Evolutionary conservation across 2,113 vertebrate species (phyloP).

Genomic region (Trematomus loennbergii): DNA sequence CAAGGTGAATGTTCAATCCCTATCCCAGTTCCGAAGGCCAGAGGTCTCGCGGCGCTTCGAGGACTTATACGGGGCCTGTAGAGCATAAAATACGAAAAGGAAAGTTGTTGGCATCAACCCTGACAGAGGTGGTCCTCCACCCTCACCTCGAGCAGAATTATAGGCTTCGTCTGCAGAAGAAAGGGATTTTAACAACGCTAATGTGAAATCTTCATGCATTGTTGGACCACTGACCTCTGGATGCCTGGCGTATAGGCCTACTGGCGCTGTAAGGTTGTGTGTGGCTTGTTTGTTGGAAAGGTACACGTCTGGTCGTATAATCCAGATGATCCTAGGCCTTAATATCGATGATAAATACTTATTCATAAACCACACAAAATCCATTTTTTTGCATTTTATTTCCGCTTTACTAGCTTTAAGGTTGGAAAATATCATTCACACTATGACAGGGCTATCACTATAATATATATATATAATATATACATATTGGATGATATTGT

Average conservation of each 20-base stretch:
- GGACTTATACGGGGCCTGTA: conserved; percentile 40
- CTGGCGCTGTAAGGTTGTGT: neutral
- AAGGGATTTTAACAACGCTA: conserved; percentile 1
- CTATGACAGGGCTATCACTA: neutral
- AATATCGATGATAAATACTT: conserved; percentile 15
- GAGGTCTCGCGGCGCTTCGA: conserved; percentile 41
- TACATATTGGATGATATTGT: neutral
- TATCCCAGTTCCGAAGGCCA: conserved; percentile 50
- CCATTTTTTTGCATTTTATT: neutral
- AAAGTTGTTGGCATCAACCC: neutral
- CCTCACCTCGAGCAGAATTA: conserved; percentile 49
- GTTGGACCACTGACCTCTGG: conserved; percentile 48
- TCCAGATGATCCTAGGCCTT: neutral
- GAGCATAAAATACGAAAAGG: conserved; percentile 29
- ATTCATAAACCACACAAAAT: conserved; percentile 12
- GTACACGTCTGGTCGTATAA: neutral
- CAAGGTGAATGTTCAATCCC: conserved; percentile 46
- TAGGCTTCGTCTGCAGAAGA: conserved; percentile 24
- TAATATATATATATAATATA: no score
- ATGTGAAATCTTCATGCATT: conserved; percentile 7
- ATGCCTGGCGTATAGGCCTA: neutral
- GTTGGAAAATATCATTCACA: neutral
- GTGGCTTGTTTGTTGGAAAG: neutral
- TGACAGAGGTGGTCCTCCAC: conserved; percentile 1
- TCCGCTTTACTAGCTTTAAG: neutral